These are phyloP conservation scores for Drosophila pallidifrons DNA, from an alignment of 1,140 invertebrate species.

Conservation along the genomic window DNA sequence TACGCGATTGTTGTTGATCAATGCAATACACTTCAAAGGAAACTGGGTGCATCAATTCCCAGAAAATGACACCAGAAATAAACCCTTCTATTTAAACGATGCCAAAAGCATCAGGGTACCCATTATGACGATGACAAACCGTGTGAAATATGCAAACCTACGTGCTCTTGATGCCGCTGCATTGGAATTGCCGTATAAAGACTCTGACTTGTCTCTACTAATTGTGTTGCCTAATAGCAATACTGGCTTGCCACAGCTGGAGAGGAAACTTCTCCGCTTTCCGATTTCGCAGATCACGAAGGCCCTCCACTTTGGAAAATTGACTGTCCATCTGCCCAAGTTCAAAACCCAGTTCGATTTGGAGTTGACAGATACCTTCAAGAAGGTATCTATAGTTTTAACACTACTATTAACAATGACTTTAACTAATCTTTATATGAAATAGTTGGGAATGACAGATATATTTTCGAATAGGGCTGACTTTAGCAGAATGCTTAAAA, in stretches of 20 bases:
- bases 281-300: constrained; percentile 73
- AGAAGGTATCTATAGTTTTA: constrained; percentile 83
- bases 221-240: too few species aligned
- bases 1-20: constrained; percentile 87
- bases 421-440: not conserved
- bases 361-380: constrained; percentile 86
- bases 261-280: constrained; percentile 84
- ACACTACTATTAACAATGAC: not conserved
- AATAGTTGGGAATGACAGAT: too few species aligned
- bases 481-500: too few species aligned
- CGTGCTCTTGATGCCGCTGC: constrained; percentile 62
- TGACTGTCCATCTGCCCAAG: constrained; percentile 87
- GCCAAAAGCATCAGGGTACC: constrained; percentile 72
- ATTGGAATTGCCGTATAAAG: constrained; percentile 66
- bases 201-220: too few species aligned
- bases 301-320: constrained; percentile 68
- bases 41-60: constrained; percentile 68
- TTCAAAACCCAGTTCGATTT: constrained; percentile 87
- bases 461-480: too few species aligned
- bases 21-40: constrained; percentile 88
- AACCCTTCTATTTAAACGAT: constrained; percentile 63
- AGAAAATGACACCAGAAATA: constrained; percentile 43
- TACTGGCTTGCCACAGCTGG: constrained; percentile 85
- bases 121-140: constrained; percentile 86
- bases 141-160: constrained; percentile 64